These are phyloP conservation scores for Pteronotus mesoamericanus DNA, from an alignment of 2,797 vertebrate genomes.

Conservation along the genomic window DNA sequence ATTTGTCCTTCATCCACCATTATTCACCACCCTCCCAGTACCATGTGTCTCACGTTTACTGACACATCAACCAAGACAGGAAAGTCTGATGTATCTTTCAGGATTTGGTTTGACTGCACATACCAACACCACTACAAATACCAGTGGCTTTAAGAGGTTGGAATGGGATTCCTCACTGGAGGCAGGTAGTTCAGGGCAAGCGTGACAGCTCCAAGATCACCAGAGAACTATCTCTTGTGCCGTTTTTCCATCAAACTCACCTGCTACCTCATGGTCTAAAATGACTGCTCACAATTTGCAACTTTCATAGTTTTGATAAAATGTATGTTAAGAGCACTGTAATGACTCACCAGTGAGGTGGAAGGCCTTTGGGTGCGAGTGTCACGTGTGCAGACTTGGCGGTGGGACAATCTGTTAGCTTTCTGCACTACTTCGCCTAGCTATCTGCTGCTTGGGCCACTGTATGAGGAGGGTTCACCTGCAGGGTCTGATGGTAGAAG, in stretches of 20 bases:
- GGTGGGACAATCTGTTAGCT: neutral
- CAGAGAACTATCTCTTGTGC: neutral
- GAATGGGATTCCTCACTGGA: neutral
- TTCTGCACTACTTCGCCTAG: neutral
- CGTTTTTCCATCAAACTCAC: neutral
- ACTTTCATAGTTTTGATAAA: slow-evolving; percentile 2
- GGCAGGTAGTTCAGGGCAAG: neutral
- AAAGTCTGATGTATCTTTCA: neutral
- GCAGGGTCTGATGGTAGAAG: neutral
- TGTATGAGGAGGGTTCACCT: neutral
- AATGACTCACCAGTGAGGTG: neutral
- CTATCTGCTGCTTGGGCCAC: neutral
- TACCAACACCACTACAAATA: neutral
- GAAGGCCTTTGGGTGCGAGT: neutral
- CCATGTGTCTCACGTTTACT: neutral
- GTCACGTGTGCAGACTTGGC: neutral
- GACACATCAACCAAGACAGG: neutral
- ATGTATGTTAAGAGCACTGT: neutral
- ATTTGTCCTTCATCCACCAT: neutral
- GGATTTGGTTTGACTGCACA: neutral
- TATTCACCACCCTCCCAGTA: neutral
- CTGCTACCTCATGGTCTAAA: neutral
- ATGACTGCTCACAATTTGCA: neutral
- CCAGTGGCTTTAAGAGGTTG: neutral
- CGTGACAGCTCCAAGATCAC: neutral